Base-by-base conservation (phyloP, 1,140 invertebrate species). In the Chymomyza costata region DNA sequence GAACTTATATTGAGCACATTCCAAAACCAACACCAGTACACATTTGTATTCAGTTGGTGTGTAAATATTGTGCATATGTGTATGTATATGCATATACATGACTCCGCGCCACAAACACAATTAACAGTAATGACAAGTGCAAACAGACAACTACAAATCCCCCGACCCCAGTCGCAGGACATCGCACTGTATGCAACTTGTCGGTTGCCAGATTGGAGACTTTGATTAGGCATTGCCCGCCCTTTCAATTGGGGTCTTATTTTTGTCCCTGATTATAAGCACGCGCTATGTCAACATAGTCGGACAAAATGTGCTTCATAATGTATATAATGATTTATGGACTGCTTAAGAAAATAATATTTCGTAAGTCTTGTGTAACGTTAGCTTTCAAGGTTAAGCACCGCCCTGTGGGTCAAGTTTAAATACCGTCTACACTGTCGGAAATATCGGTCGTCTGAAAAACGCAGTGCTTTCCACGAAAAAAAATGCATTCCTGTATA, bases 111-210 rank as follows among this genome's bases (percentile, higher is more conserved):
- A 43, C 73, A 78, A 80, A 78, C 57, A 78, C 73, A 78, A 78
- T 78, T 78, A 78, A 73, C 52, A 78, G 73, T 78, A 78, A 78
- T 78, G 73, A 78, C 73, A 80, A 78, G 59, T 78, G 73, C 69
- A 78, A 78, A 78, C 74, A 78, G 73, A 54, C 62, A 50, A 16
- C 44, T 47, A 65, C 16, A n/a, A 16, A 25, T 14, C 18, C 43
- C n/a, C 6, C 6, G 6, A 25, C 35, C 14, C 13, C 34, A n/a
- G n/a, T n/a, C 16, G 25, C 16, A 15, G 30, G 31, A 6, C 6
- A 18, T 8, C 2, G 21, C 17, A 6, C 5, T 37, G 11, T 14
- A 40, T 59, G 35, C 49, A n/a, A n/a, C n/a, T n/a, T n/a, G n/a
- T n/a, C n/a, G n/a, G n/a, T n/a, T n/a, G n/a, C n/a, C n/a, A 80